phyloP scores from a whole-genome alignment of 2,797 vertebrate genomes.

The Megalops cyprinoides region DNA sequence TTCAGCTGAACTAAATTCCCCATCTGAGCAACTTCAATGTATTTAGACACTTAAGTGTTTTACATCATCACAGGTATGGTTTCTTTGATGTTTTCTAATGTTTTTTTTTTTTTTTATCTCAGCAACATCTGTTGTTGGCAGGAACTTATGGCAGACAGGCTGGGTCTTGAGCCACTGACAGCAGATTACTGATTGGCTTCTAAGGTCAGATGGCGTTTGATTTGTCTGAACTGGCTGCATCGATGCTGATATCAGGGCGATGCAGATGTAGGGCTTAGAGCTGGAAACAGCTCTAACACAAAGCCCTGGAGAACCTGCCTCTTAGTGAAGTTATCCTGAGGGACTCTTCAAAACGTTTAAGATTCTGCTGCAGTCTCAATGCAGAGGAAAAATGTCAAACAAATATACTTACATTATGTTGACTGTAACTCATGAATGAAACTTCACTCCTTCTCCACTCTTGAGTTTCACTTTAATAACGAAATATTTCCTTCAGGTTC shows the following conservation, averaged over 20 bases:
- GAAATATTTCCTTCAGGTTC: not conserved
- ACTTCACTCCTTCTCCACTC: not conserved
- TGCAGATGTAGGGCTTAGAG: not conserved
- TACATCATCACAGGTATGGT: not conserved
- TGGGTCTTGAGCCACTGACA: not conserved
- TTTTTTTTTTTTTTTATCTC: not conserved
- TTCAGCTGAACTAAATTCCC: no score
- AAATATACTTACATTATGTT: no score
- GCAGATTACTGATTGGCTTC: not conserved
- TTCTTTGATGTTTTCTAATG: conserved; percentile 5
- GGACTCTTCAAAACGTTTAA: not conserved
- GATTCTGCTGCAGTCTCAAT: not conserved
- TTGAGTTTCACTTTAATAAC: not conserved
- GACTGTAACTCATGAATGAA: no score
- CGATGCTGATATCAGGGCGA: conserved; percentile 15
- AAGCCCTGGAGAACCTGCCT: not conserved
- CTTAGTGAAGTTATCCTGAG: not conserved
- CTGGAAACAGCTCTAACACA: conserved; percentile 7
- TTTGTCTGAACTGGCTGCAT: not conserved
- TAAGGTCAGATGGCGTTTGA: not conserved
- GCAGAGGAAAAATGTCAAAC: not conserved
- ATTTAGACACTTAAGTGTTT: no score
- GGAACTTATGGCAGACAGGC: not conserved
- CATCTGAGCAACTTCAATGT: no score
- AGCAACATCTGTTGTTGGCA: conserved; percentile 1